phyloP scores from a whole-genome alignment of 2,888 invertebrate genomes.

The Dasypolia templi region DNA sequence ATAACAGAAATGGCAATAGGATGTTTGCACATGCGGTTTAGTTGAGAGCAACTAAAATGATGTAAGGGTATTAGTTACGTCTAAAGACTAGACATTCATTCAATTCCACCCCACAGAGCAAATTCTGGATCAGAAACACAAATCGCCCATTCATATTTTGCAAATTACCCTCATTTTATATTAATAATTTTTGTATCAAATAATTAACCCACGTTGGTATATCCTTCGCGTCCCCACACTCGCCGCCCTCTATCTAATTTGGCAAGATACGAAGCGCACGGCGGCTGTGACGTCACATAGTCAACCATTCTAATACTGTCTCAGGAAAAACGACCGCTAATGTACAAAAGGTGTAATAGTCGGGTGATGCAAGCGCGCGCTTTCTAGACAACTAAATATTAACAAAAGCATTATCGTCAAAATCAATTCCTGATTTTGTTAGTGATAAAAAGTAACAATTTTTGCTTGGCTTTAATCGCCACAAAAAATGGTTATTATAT shows the following conservation, averaged over 20 bases:
- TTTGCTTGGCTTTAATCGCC: neutral
- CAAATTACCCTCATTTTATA: slow-evolving; percentile 17
- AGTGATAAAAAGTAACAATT: neutral
- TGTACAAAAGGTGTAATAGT: slow-evolving; percentile 86
- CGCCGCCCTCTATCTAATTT: slow-evolving; percentile 75
- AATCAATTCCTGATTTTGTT: slow-evolving; percentile 12
- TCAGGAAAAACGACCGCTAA: slow-evolving; percentile 83
- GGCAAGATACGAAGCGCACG: slow-evolving; percentile 83
- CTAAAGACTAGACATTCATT: slow-evolving; percentile 12
- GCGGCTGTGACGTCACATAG: slow-evolving; percentile 82
- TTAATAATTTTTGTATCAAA: neutral
- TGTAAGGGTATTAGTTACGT: slow-evolving; percentile 43
- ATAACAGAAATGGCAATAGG: slow-evolving; percentile 45
- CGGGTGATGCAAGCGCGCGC: slow-evolving; percentile 71
- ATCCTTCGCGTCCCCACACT: slow-evolving; percentile 61
- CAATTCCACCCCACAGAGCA: neutral
- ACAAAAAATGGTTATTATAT: slow-evolving; percentile 1
- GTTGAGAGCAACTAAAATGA: slow-evolving; percentile 49
- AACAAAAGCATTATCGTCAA: neutral
- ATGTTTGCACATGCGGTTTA: slow-evolving; percentile 56
- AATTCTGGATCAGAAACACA: slow-evolving; percentile 3
- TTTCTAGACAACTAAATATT: slow-evolving; percentile 36
- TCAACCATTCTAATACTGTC: slow-evolving; percentile 88
- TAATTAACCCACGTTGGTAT: slow-evolving; percentile 35
- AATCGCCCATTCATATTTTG: neutral